Evolutionary conservation across 2,888 invertebrate species (phyloP), one percentile per base, ranked within the genome.

Genomic region (Lampropteryx suffumata): DNA sequence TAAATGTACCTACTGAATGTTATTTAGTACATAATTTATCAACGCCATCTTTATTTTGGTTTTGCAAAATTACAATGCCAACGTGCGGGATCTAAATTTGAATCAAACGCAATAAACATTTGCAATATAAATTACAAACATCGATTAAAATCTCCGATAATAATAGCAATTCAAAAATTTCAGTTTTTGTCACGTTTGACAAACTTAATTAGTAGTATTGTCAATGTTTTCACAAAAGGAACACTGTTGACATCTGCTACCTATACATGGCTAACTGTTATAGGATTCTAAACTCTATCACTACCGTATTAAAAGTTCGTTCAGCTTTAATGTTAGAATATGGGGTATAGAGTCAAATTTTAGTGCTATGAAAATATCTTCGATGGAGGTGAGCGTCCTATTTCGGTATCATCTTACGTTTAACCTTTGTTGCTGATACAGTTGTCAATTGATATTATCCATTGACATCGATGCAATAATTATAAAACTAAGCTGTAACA

Each of bases 121-220:
- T 66, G 64, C 52, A 55, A 54, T 58, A 67, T 73, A 17, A 3
- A 70, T 76, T 33, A 37, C 42, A 63, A 40, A 57, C 45, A 55
- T 52, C 54, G 71, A 76, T 74, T 61, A 61, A 53, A 42, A 51
- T 51, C 32, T 21, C 36, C 43, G 69, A 68, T 73, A 73, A 65
- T 54, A 44, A 69, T 61, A 55, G 63, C 73, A 71, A 79, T 74
- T 72, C 64, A 58, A 56, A 39, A 66, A 71, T 73, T 73, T 70
- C 64, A 59, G 65, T 65, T 68, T 75, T 80, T 78, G 71, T 76
- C 74, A 71, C 66, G 64, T 73, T 44, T 71, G 71, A 58, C 59
- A 58, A 67, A 71, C 61, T 80, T 84, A 85, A 89, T 90, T 84
- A 84, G 72, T 61, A 26, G 74, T 76, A 88, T 90, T 90, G 89